Evolutionary conservation across 2,113 vertebrate genomes (phyloP).

Genomic region (Colistium nudipinnis): DNA sequence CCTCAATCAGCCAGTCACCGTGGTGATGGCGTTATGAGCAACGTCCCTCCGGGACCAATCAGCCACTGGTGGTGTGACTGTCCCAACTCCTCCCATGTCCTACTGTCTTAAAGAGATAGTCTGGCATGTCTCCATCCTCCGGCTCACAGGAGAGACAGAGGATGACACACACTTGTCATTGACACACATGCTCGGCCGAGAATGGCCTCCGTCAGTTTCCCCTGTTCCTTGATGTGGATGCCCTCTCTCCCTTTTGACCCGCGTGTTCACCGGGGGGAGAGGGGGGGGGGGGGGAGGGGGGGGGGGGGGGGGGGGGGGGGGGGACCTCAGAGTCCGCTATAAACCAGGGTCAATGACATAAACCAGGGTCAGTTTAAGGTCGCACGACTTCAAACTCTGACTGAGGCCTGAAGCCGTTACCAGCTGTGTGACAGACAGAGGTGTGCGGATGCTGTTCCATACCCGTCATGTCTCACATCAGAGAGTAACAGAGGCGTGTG

Average conservation of each 20-base stretch:
- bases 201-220: neutral
- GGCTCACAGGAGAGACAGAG: conserved; percentile 22
- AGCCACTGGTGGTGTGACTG: conserved; percentile 71
- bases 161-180: neutral
- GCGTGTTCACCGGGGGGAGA: conserved; percentile 1
- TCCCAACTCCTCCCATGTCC: conserved; percentile 66
- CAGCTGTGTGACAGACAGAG: neutral
- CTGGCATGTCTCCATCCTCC: conserved; percentile 29
- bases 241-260: neutral
- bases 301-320: neutral
- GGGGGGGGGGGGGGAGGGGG: neutral
- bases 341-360: conserved; percentile 3
- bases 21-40: conserved; percentile 48
- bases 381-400: neutral
- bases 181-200: neutral
- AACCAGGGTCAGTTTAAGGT: neutral
- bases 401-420: neutral
- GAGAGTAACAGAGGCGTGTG: neutral
- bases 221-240: neutral
- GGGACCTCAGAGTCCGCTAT: conserved; percentile 2
- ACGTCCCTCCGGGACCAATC: conserved; percentile 63
- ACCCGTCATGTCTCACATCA: neutral
- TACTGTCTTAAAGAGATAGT: conserved; percentile 73
- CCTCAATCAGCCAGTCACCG: conserved; percentile 24
- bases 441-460: neutral